A percentile compares a stretch with the other conserved stretches of the same genome.
Evolutionary conservation across 2,113 vertebrate species (phyloP).

Genomic region (Haemorhous mexicanus): DNA sequence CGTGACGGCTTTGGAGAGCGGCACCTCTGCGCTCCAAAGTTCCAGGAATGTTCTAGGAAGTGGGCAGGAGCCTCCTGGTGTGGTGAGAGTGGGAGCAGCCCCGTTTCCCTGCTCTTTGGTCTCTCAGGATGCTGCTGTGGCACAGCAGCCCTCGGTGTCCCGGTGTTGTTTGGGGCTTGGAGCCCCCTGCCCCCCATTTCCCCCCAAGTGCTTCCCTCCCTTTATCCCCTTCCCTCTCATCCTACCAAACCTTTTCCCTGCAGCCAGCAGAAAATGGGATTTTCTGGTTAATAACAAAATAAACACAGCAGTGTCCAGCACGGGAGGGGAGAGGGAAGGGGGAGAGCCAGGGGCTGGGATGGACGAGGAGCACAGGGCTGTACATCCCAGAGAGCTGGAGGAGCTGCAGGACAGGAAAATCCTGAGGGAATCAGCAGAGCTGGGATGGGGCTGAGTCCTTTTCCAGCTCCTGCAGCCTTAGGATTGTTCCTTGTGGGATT

Average conservation of each 20-base stretch:
- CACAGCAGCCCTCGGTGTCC: rapidly evolving
- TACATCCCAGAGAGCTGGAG: neutral
- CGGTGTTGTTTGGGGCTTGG: neutral
- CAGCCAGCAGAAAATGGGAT: neutral
- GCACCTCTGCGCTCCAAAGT: conserved; percentile 6
- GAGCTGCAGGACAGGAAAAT: neutral
- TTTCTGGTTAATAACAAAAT: neutral
- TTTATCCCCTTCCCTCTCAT: neutral
- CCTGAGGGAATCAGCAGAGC: neutral
- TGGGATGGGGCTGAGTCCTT: neutral
- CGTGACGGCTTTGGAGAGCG: neutral
- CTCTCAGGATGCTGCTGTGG: neutral
- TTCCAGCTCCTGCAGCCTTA: neutral
- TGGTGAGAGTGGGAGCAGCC: neutral
- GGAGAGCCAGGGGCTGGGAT: neutral
- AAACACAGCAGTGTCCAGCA: neutral
- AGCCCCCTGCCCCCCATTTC: neutral
- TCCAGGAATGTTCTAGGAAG: conserved; percentile 68
- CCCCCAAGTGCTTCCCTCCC: neutral
- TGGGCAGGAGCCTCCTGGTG: conserved; percentile 9
- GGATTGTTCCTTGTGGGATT: neutral
- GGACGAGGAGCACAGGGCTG: neutral
- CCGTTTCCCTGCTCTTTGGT: neutral
- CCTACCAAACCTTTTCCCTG: neutral
- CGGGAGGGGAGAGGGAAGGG: neutral